Conservation (phyloP, 2,797 vertebrate species). For the Chaunax sp. region DNA sequence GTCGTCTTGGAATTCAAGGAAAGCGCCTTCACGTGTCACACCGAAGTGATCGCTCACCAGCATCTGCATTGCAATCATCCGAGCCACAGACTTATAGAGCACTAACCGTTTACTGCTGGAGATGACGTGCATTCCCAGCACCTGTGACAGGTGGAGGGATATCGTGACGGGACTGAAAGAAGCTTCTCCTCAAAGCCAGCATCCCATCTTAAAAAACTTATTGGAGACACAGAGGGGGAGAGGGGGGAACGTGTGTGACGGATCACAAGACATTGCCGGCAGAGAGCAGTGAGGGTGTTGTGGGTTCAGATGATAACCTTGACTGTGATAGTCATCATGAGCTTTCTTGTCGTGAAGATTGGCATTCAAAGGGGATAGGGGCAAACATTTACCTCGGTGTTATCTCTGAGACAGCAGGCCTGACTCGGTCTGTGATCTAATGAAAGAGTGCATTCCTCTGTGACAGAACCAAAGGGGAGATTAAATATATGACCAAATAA, state of each 20-base stretch:
- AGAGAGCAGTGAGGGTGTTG: constrained; percentile 35
- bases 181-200: constrained; percentile 23
- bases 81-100: constrained; percentile 33
- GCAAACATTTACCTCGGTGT: constrained; percentile 63
- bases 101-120: constrained; percentile 38
- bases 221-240: background rate
- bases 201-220: constrained; percentile 5
- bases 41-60: constrained; percentile 22
- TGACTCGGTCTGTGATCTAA: constrained; percentile 56
- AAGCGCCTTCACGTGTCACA: constrained; percentile 15
- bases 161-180: constrained; percentile 25
- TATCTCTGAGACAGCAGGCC: constrained; percentile 73
- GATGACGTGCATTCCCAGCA: constrained; percentile 29
- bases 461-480: constrained; percentile 36
- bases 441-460: constrained; percentile 49
- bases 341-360: constrained; percentile 49
- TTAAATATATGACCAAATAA: constrained; percentile 43
- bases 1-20: constrained; percentile 11
- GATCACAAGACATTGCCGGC: constrained; percentile 33
- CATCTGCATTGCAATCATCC: constrained; percentile 23
- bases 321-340: constrained; percentile 51
- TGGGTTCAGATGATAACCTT: constrained; percentile 63
- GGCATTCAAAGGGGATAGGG: constrained; percentile 56
- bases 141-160: constrained; percentile 24
- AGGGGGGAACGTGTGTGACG: constrained; percentile 19